Base-by-base conservation (phyloP, 2,888 invertebrate genomes). In the Drosophila affinis region DNA sequence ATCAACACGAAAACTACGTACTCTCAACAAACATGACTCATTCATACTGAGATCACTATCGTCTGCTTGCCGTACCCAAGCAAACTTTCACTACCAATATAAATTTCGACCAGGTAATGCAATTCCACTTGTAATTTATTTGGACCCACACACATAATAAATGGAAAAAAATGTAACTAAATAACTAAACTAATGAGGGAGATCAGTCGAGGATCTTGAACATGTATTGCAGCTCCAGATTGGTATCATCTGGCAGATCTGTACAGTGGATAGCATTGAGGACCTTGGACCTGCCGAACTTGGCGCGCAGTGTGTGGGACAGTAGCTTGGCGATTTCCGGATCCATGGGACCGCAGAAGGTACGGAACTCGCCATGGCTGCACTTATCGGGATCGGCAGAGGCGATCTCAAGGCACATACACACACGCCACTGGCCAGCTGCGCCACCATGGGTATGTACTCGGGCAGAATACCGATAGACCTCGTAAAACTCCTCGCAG, bases 231-330 rank as follows among this genome's bases (percentile, higher is more conserved):
- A 96, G 93, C 93, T 98, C 98, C 61, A 97, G 92, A 29, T 94
- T 89, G 0, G 96, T 96, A 92, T 98, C 98, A 90, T 98, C 98
- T 0, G 96, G 94, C 63, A 98, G 93, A 93, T 98, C 98, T 24
- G 98, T 98, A 90, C 98, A 98, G 91, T 98, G 98, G 9, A 98
- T 93, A 5, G 97, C 98, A 92, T 98, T 98, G 89, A 95, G 94
- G 24, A 97, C 94, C 92, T 96, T 97, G 48, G 95, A 95, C 48
- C 93, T 94, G 0, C 98, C 98, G 92, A 96, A 97, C 87, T 94
- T 94, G 1, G 98, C 98, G 82, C 98, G 93, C 48, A 98, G 91
- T 0, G 97, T 96, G 77, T 96, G 93, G 0, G 98, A 98, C 59
- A 98, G 93, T 77, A 97, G 94, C 80, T 95, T 94, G 0, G 97